Evolutionary conservation across 2,797 vertebrate species (phyloP).

Genomic region (Florisuga fusca): DNA sequence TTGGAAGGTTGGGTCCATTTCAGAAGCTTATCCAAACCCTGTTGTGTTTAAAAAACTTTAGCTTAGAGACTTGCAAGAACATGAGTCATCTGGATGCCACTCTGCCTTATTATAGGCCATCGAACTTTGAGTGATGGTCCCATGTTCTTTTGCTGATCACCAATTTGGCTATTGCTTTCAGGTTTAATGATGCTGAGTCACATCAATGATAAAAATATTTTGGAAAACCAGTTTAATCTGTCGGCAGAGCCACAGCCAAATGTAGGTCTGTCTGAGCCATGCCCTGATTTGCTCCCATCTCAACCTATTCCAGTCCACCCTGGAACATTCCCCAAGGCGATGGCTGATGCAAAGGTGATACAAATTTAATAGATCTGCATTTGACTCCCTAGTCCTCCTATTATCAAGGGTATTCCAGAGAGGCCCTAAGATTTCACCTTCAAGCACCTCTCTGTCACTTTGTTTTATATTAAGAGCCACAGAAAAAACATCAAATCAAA

Average conservation of each 20-base stretch:
- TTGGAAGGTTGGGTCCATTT: constrained; percentile 39
- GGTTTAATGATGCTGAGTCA: constrained; percentile 66
- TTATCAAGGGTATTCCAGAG: not conserved
- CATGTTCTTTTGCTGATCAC: constrained; percentile 52
- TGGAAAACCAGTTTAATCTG: constrained; percentile 40
- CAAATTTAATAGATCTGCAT: constrained; percentile 48
- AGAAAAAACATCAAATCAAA: not conserved
- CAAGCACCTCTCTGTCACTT: constrained; percentile 39
- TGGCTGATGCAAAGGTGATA: constrained; percentile 2
- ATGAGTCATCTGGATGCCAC: constrained; percentile 52
- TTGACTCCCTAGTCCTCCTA: not conserved
- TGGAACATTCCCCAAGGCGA: constrained; percentile 42
- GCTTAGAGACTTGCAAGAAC: constrained; percentile 19
- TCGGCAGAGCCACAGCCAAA: constrained; percentile 27
- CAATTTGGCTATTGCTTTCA: constrained; percentile 44
- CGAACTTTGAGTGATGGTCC: constrained; percentile 17
- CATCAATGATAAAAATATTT: constrained; percentile 23
- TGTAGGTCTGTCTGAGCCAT: constrained; percentile 33
- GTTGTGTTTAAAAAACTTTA: constrained; percentile 31
- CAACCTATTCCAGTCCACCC: constrained; percentile 25
- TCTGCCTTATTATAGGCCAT: constrained; percentile 42
- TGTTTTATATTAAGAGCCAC: not conserved
- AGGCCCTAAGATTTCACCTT: constrained; percentile 3
- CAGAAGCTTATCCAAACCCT: constrained; percentile 42
- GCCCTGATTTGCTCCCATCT: constrained; percentile 38